A percentile compares a stretch with the other conserved stretches of the same genome.
Evolutionary conservation across 2,888 invertebrate species (phyloP).

Genomic region (Cataglyphis livida): DNA sequence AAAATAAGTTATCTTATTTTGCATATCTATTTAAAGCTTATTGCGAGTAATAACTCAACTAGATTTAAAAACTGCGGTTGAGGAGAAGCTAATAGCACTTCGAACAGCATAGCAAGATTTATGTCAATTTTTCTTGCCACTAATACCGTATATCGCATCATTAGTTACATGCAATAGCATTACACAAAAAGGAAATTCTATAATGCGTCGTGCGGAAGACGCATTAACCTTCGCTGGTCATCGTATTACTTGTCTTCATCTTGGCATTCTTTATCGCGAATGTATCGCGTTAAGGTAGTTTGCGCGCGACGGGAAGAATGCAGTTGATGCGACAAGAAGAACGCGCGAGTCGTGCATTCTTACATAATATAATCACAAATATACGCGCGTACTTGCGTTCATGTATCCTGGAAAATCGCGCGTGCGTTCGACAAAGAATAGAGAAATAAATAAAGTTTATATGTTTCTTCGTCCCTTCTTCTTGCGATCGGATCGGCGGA

Average conservation of each 20-base stretch:
- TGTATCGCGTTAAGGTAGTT: slow-evolving; percentile 40
- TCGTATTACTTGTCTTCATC: slow-evolving; percentile 61
- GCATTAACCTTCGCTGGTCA: slow-evolving; percentile 65
- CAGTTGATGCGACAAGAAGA: slow-evolving; percentile 58
- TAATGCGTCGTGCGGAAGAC: slow-evolving; percentile 46
- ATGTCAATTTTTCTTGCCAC: neutral
- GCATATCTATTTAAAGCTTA: slow-evolving; percentile 7
- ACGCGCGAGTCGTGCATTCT: slow-evolving; percentile 58
- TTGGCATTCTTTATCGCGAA: slow-evolving; percentile 57
- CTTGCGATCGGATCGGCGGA: neutral
- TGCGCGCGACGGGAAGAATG: slow-evolving; percentile 68
- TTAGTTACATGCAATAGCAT: neutral
- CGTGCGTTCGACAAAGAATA: neutral
- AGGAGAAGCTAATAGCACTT: slow-evolving; percentile 1
- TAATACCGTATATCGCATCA: neutral
- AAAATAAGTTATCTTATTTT: neutral
- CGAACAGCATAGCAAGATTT: slow-evolving; percentile 1
- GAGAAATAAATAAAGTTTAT: slow-evolving; percentile 29
- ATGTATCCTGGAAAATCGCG: slow-evolving; percentile 16
- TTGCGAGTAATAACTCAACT: neutral
- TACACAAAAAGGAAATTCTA: slow-evolving; percentile 24
- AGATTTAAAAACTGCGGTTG: slow-evolving; percentile 15
- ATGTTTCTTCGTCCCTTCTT: neutral
- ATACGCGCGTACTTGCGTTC: slow-evolving; percentile 42
- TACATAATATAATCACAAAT: slow-evolving; percentile 64